Conservation (phyloP, 1,140 invertebrate genomes). For the Berghia stephanieae region DNA sequence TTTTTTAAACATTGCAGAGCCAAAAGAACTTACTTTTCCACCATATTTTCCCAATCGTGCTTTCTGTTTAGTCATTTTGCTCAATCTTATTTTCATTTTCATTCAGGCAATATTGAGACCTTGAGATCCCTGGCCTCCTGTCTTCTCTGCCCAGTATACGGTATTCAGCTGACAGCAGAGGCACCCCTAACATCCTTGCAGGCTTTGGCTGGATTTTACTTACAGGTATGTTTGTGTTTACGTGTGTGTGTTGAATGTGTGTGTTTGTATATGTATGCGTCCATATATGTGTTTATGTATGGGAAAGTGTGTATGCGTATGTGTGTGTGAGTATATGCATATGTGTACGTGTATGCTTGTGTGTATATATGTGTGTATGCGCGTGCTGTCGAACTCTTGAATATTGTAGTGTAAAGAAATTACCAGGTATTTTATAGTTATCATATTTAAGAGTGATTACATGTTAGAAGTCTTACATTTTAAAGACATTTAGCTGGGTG, state of each 20-base stretch:
- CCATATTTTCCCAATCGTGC: no score
- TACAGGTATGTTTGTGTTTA: constrained; percentile 68
- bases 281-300: background rate
- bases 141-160: constrained; percentile 83
- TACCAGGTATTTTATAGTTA: no score
- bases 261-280: background rate
- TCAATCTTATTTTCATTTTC: background rate
- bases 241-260: background rate
- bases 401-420: no score
- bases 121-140: constrained; percentile 57
- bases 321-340: no score
- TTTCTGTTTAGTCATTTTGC: no score
- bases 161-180: constrained; percentile 84
- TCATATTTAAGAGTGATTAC: no score
- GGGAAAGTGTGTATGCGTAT: background rate
- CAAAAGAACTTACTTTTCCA: no score
- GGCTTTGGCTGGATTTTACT: constrained; percentile 81
- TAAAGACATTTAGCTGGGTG: no score
- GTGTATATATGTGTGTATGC: constrained; percentile 1
- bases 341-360: no score
- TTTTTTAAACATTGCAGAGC: no score
- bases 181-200: constrained; percentile 79
- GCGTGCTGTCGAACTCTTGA: no score
- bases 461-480: no score
- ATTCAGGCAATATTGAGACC: constrained; percentile 41